These are phyloP conservation scores for Physeter macrocephalus DNA, from an alignment of 2,113 vertebrate genomes.

Conservation along the genomic window DNA sequence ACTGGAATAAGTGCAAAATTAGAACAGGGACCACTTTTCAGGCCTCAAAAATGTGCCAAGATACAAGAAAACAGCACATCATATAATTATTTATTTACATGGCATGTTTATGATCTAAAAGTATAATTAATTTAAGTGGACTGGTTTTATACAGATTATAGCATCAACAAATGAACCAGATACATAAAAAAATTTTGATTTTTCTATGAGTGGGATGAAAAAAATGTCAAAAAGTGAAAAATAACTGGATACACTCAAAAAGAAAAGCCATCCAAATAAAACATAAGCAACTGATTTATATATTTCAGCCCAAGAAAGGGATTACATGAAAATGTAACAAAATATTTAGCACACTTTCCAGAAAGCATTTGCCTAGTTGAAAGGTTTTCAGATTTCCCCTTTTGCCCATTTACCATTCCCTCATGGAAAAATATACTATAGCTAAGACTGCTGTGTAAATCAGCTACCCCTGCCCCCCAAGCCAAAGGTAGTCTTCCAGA, in stretches of 20 bases:
- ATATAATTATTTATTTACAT: not conserved
- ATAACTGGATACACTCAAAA: not conserved
- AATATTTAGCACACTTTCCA: slow-evolving; percentile 26
- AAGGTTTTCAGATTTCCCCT: slow-evolving; percentile 35
- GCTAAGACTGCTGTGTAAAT: not conserved
- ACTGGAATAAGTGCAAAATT: not conserved
- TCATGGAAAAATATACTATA: not conserved
- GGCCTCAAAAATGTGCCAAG: not conserved
- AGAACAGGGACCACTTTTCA: not conserved
- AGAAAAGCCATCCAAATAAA: not conserved
- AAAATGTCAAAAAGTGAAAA: not conserved
- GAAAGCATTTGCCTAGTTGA: slow-evolving; percentile 34
- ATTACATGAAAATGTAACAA: slow-evolving; percentile 40
- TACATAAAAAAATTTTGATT: not conserved
- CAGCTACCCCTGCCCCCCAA: not conserved
- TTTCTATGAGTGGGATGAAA: not conserved
- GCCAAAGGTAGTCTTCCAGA: not conserved
- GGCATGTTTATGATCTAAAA: not conserved
- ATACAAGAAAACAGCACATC: not conserved
- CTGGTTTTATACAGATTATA: not conserved
- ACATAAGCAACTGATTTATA: slow-evolving; percentile 9
- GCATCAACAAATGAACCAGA: not conserved
- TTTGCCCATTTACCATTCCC: not conserved
- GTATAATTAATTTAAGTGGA: not conserved
- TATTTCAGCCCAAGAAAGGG: not conserved